Base-by-base conservation (phyloP, 2,797 vertebrate species). In the Sparus aurata region DNA sequence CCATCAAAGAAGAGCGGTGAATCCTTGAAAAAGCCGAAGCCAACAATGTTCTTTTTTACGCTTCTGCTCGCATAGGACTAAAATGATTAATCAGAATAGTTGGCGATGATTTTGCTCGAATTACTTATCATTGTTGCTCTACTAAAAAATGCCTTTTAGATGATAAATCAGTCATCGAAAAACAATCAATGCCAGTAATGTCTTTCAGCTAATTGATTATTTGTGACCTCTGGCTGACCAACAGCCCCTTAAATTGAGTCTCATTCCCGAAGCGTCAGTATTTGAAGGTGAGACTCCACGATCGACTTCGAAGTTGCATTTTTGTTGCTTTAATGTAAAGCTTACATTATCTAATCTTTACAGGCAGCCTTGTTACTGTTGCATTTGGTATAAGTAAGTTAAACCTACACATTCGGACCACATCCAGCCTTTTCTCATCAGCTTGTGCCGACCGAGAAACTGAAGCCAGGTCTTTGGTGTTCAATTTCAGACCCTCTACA, bases 401-500 rank as follows among this genome's bases (percentile, higher is more conserved):
- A 17, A 47, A 17, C 54, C n/a, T 78, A 47, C 27, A 9, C 23
- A 25, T 66, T 60, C 4, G 47, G 47, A 23, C 17, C 38, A 20
- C 3, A 55, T 54, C 38, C 54, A 50, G 11, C 34, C 16, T 57
- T 27, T 49, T 75, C 57, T 73, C 34, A 54, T 70, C 38, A 57
- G 45, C 65, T 67, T 61, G 20, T 22, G 46, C 25, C 17, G 69
- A 75, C 12, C 5, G n/a, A 68, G 75, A 77, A 80, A 69, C 62
- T 16, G 46, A 50, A 59, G 27, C 43, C 38, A 38, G 10, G 18
- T 49, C 25, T 58, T 2, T 1, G 11, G 65, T 49, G 52, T 79
- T 69, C 49, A 61, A 82, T 83, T 77, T 85, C 75, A 70, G 60
- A 46, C 23, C 45, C 12, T n/a, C 5, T 9, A 20, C 1, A 38